Base-by-base conservation (phyloP, 2,888 invertebrate species). In the Dasypolia templi region DNA sequence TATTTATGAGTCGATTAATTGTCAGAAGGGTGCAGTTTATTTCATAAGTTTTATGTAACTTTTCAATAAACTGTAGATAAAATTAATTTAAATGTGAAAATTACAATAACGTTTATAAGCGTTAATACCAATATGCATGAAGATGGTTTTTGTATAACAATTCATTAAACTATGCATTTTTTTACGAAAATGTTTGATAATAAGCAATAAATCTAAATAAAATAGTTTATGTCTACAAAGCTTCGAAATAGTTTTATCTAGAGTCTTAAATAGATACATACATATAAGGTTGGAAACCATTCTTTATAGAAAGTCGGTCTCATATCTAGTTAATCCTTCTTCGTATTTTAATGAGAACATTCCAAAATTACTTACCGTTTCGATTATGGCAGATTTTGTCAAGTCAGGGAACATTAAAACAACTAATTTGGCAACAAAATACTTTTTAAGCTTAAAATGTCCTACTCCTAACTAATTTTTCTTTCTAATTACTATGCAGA, bases 351-450 rank as follows among this genome's bases (percentile, higher is more conserved):
- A 87, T 72, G 75, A 90, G 87, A 89, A 93, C 93, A 93, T 93
- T 93, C 93, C 93, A 93, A 93, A 89, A 88, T 92, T 91, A 89
- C 87, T 90, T 87, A 91, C 79, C 58, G 61, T 74, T 19, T 84
- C 75, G 44, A 61, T 42, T 74, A 69, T 72, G 55, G 12, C 73
- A 62, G 71, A 77, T 82, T 83, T 81, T 84, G 81, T 79, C 67
- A 70, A 71, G 83, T 72, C 82, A 59, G 79, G 82, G 64, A 78
- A 58, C 77, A 74, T 22, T n/a, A 39, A 58, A 51, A 63, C 49
- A 64, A 67, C 22, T 35, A 64, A 62, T 65, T 83, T 68, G 64
- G 73, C 62, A 66, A 79, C 44, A 83, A 79, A 71, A 80, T 80
- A 79, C 59, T 59, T 79, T 29, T 58, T 69, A 74, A 80, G 75